Evolutionary conservation across 2,113 vertebrate species (phyloP), one percentile per base, ranked within the genome.

Genomic region (Zingel zingel): DNA sequence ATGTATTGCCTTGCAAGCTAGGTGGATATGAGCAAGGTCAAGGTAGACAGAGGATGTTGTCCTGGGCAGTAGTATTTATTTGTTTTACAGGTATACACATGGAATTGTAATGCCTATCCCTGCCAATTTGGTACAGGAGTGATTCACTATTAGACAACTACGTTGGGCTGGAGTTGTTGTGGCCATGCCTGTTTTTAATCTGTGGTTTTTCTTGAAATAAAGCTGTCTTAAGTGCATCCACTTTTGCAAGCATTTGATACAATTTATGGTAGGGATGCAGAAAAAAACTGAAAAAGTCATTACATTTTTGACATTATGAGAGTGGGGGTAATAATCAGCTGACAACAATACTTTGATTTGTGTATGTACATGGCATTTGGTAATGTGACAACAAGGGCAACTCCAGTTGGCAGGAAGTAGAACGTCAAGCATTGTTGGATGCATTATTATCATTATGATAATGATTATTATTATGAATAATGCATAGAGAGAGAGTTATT

Each of bases 11-110:
- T 58, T 27, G 47, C n/a, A 68, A 80, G 82, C 27, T 45, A 59
- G 48, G n/a, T 47, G 50, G 33, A 66, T 56, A 74, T 54, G 25
- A 78, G 83, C 74, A 88, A 90, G 84, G 84, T 85, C 84, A 81
- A 19, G 36, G 68, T 50, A 83, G 51, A 73, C 56, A 39, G 33
- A 45, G 9, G 3, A 67, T 68, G 16, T 48, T 71, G 63, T 63
- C 77, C 25, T 50, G 23, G 45, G 43, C 23, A 7, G 2, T 25
- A 65, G 59, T 87, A 74, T 83, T 79, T 64, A 81, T 86, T 83
- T 63, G 27, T 36, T 62, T 30, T 57, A 61, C n/a, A 79, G 75
- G 21, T 56, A 67, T 53, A 73, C 67, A 68, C 23, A 59, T 39
- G 11, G 77, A 70, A 87, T 81, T 6, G 16, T 27, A 66, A 68